These are phyloP conservation scores for Tetragonula clypearis DNA, from an alignment of 1,140 invertebrate genomes.

Conservation along the genomic window DNA sequence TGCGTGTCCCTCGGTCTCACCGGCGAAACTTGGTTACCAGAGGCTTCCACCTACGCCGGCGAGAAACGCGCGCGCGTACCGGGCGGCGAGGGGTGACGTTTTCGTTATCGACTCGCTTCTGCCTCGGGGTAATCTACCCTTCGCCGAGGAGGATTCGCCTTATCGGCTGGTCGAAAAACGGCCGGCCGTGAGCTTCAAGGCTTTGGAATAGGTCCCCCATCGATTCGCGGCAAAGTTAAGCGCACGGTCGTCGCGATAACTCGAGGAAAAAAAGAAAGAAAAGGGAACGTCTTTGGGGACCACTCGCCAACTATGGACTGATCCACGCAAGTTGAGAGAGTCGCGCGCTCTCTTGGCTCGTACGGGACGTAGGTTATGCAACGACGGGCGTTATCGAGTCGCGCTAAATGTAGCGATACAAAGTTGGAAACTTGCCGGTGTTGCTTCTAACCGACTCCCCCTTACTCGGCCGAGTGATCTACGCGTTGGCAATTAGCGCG, in stretches of 20 bases:
- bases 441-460: neutral
- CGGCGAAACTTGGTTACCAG: constrained; percentile 2
- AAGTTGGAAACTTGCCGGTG: neutral
- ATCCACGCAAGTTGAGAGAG: neutral
- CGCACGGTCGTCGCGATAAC: neutral
- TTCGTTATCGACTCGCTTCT: constrained; percentile 7
- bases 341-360: neutral
- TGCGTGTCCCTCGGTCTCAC: constrained; percentile 38
- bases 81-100: neutral
- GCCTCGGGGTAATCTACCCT: constrained; percentile 18
- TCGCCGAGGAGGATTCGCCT: constrained; percentile 4
- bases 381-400: neutral
- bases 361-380: too few relatives aligned
- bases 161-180: constrained; percentile 4
- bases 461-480: constrained; percentile 2
- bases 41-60: too few relatives aligned
- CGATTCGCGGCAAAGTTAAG: neutral
- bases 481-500: neutral
- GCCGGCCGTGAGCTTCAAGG: neutral
- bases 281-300: constrained; percentile 6
- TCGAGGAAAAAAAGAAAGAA: neutral
- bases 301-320: too few relatives aligned
- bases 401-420: neutral
- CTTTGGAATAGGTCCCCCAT: neutral
- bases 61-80: neutral